Percentiles rank a stretch among this genome's conserved stretches.
These are phyloP conservation scores for Oxyteleia sp. DNA, from an alignment of 2,888 invertebrate species.

Conservation along the genomic window DNA sequence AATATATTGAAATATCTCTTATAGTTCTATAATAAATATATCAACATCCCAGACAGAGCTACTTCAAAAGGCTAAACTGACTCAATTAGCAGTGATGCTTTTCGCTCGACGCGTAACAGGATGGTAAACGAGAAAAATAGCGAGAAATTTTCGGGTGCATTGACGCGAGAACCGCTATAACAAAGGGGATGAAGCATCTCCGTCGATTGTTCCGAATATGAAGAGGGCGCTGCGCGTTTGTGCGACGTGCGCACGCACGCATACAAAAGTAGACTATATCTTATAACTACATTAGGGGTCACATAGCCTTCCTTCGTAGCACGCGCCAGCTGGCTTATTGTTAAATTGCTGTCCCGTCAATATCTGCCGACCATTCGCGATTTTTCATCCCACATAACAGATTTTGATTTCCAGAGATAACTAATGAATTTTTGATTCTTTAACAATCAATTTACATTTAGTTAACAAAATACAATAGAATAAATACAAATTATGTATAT, in stretches of 20 bases:
- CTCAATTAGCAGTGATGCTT: constrained; percentile 81
- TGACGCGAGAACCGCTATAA: too few relatives aligned
- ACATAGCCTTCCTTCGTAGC: constrained; percentile 84
- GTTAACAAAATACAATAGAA: too few relatives aligned
- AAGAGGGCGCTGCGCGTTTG: constrained; percentile 68
- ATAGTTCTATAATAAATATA: too few relatives aligned
- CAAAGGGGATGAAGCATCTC: too few relatives aligned
- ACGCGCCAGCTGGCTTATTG: constrained; percentile 88
- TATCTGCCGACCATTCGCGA: constrained; percentile 80
- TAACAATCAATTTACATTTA: too few relatives aligned
- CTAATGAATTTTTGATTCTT: constrained; percentile 17
- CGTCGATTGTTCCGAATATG: too few relatives aligned
- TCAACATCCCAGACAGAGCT: too few relatives aligned
- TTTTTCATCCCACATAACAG: constrained; percentile 44
- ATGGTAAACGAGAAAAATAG: constrained; percentile 73
- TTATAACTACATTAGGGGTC: constrained; percentile 86
- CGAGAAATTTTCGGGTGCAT: too few relatives aligned
- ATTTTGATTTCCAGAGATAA: constrained; percentile 59
- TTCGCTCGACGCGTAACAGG: constrained; percentile 65
- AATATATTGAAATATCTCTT: too few relatives aligned
- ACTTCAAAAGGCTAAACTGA: constrained; percentile 75
- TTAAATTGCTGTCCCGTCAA: constrained; percentile 86
- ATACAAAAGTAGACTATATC: constrained; percentile 82
- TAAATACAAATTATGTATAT: too few relatives aligned
- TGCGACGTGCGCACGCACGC: constrained; percentile 73